These are phyloP conservation scores for Actias luna DNA, from an alignment of 2,888 invertebrate species.

Conservation along the genomic window DNA sequence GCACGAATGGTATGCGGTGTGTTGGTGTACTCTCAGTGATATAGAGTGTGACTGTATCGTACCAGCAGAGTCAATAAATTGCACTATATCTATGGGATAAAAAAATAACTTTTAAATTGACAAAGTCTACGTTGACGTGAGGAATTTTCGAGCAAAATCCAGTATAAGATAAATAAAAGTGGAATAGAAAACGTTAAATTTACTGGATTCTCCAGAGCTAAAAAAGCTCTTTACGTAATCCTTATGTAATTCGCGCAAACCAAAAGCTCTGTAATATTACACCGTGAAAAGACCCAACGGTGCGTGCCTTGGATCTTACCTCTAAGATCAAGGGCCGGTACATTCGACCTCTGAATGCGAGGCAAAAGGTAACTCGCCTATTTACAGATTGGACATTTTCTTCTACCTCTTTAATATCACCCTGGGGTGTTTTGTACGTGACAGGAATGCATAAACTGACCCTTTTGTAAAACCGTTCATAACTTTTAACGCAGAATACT, in stretches of 20 bases:
- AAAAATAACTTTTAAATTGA: no score
- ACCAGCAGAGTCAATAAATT: no score
- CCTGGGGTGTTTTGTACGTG: neutral
- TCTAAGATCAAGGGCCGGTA: neutral
- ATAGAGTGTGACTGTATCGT: no score
- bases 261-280: neutral
- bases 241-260: neutral
- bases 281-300: neutral
- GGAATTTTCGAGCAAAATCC: no score
- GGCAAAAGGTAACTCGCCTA: neutral
- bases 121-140: no score
- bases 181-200: neutral
- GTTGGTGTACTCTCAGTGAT: no score
- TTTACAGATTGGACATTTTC: conserved; percentile 2
- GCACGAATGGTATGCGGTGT: no score
- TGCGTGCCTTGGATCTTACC: neutral
- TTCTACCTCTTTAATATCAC: neutral
- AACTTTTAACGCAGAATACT: neutral
- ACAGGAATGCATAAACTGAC: neutral
- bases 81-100: no score
- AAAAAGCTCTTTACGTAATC: neutral
- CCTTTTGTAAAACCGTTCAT: neutral
- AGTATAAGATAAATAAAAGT: neutral
- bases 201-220: neutral
- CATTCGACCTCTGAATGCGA: neutral